phyloP scores from a whole-genome alignment of 1,140 invertebrate genomes.

The Xylocopa sonorina region DNA sequence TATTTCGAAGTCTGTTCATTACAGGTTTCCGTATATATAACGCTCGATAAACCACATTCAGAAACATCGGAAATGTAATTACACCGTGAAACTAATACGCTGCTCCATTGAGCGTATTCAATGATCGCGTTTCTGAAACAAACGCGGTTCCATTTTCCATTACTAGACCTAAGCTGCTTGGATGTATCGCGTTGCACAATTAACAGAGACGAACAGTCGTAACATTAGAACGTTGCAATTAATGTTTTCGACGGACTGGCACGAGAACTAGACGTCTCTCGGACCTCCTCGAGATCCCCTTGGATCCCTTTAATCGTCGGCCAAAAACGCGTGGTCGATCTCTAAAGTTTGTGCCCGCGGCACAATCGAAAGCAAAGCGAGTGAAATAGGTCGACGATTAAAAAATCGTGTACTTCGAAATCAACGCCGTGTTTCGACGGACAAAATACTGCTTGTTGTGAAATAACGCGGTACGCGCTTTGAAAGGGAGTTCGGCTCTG shows the following conservation, averaged over 20 bases:
- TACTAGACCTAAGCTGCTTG: not conserved
- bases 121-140: slow-evolving; percentile 9
- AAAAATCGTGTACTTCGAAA: not conserved
- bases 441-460: not conserved
- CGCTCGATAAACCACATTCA: too few relatives aligned
- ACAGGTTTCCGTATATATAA: too few relatives aligned
- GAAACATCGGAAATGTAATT: not conserved
- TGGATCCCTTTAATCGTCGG: too few relatives aligned
- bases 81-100: not conserved
- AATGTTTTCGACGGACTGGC: too few relatives aligned
- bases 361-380: too few relatives aligned
- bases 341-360: too few relatives aligned
- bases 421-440: not conserved
- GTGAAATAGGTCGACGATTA: not conserved
- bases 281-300: too few relatives aligned
- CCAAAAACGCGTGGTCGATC: too few relatives aligned
- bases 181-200: not conserved
- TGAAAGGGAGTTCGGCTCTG: slow-evolving; percentile 3
- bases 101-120: not conserved
- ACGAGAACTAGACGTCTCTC: too few relatives aligned
- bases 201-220: not conserved
- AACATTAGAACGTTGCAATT: not conserved
- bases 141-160: not conserved
- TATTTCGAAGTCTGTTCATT: not conserved
- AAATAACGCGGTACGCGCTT: not conserved